Conservation (phyloP, 2,113 vertebrate genomes). For the Entelurus aequoreus region DNA sequence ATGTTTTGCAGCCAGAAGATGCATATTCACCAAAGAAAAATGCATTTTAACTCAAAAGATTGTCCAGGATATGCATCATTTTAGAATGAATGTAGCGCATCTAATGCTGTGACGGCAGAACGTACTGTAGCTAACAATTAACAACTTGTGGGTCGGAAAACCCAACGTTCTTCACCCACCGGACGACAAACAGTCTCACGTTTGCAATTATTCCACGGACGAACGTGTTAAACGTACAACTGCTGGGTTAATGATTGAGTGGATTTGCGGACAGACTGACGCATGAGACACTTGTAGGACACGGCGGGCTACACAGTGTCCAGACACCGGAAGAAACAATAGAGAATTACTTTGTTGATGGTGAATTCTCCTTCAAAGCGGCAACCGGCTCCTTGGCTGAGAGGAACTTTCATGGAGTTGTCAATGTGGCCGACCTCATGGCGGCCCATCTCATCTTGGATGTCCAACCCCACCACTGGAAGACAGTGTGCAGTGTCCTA, state of each 20-base stretch:
- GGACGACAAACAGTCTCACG: constrained; percentile 5
- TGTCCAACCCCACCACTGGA: constrained; percentile 94
- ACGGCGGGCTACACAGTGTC: constrained; percentile 11
- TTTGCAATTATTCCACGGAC: constrained; percentile 21
- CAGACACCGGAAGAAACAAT: neutral
- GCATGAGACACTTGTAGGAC: constrained; percentile 19
- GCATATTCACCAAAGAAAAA: too few species aligned
- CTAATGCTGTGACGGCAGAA: neutral
- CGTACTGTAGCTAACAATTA: constrained; percentile 24
- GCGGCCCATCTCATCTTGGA: constrained; percentile 98
- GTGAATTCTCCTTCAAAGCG: constrained; percentile 95
- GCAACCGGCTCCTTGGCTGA: constrained; percentile 86
- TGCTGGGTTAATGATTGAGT: constrained; percentile 55
- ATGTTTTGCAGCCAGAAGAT: too few species aligned
- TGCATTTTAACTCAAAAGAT: too few species aligned
- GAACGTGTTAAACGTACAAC: constrained; percentile 29
- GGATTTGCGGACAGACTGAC: constrained; percentile 50
- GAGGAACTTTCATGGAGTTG: constrained; percentile 94
- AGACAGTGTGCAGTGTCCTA: neutral
- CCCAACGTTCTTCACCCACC: constrained; percentile 18
- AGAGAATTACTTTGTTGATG: constrained; percentile 87
- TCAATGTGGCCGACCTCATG: constrained; percentile 98
- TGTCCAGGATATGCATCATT: too few species aligned
- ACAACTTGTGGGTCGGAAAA: constrained; percentile 17
- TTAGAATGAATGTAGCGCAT: neutral